A percentile compares a stretch with the other conserved stretches of the same genome.
These are phyloP conservation scores for Trichogramma dendrolimi DNA, from an alignment of 2,888 invertebrate species.

Conservation along the genomic window DNA sequence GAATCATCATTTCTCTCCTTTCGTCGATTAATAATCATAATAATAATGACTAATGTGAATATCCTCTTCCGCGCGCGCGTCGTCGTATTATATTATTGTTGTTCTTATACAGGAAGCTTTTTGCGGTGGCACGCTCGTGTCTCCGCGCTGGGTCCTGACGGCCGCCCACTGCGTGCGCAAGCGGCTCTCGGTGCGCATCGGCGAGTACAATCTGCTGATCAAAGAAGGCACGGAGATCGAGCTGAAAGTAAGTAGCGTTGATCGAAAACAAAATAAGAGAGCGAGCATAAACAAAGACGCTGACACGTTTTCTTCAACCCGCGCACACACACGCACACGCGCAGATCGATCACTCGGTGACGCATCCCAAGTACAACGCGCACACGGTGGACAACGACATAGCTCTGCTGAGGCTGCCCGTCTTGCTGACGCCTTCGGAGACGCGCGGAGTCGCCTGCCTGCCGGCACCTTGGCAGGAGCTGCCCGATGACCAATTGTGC, in stretches of 20 bases:
- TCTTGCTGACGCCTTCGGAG: constrained; percentile 41
- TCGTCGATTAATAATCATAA: not conserved
- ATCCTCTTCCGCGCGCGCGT: not conserved
- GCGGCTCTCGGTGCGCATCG: constrained; percentile 74
- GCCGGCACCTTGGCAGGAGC: constrained; percentile 65
- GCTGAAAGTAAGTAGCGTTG: constrained; percentile 57
- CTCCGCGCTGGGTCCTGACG: constrained; percentile 79
- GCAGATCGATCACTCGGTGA: constrained; percentile 63
- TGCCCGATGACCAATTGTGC: constrained; percentile 67
- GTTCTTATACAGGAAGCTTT: constrained; percentile 71
- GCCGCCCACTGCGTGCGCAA: constrained; percentile 82
- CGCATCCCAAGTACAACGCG: constrained; percentile 82
- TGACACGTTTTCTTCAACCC: not conserved
- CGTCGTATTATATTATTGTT: not conserved
- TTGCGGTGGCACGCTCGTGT: constrained; percentile 81
- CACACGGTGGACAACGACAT: constrained; percentile 91
- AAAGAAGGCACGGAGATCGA: constrained; percentile 75
- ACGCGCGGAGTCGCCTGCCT: constrained; percentile 72
- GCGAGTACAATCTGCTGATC: constrained; percentile 77
- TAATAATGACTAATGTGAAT: not conserved
- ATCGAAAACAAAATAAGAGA: not conserved
- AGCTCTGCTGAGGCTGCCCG: constrained; percentile 70
- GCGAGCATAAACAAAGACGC: not conserved
- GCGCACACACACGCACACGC: constrained; percentile 9
- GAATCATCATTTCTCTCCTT: too few relatives aligned